phyloP scores from a whole-genome alignment of 2,113 vertebrate species.

The Actenoides hombroni region DNA sequence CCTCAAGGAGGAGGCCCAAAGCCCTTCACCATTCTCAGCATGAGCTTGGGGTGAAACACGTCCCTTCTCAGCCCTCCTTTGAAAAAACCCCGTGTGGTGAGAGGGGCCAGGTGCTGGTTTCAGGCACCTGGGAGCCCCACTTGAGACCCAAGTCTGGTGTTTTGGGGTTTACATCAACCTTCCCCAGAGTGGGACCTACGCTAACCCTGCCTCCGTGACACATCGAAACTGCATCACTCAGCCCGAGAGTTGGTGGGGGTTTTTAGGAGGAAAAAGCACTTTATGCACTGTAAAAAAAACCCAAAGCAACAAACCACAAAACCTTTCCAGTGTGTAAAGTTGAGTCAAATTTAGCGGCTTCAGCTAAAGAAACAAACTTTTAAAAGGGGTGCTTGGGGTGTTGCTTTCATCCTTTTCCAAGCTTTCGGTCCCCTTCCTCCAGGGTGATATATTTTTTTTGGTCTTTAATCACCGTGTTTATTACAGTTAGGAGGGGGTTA shows the following conservation, averaged over 20 bases:
- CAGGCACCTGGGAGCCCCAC: neutral
- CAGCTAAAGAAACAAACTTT: constrained; percentile 14
- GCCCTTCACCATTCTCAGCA: neutral
- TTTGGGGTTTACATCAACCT: neutral
- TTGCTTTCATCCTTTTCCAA: constrained; percentile 13
- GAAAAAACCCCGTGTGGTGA: rapidly evolving
- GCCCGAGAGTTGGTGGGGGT: neutral
- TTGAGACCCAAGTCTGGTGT: neutral
- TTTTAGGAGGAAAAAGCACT: constrained; percentile 40
- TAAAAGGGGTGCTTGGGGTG: neutral
- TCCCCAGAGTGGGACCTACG: neutral
- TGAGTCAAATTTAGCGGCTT: constrained; percentile 28
- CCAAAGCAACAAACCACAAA: neutral
- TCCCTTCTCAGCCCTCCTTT: neutral
- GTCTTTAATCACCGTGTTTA: neutral
- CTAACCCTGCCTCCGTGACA: neutral
- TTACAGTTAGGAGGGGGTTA: constrained; percentile 4
- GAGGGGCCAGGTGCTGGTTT: constrained; percentile 19
- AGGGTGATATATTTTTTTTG: neutral
- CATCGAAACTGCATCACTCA: constrained; percentile 10
- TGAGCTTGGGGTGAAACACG: neutral
- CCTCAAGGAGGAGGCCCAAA: neutral
- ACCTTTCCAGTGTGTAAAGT: neutral
- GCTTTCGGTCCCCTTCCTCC: neutral
- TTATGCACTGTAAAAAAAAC: neutral